phyloP scores from a whole-genome alignment of 2,797 vertebrate species.

The Dermochelys coriacea region DNA sequence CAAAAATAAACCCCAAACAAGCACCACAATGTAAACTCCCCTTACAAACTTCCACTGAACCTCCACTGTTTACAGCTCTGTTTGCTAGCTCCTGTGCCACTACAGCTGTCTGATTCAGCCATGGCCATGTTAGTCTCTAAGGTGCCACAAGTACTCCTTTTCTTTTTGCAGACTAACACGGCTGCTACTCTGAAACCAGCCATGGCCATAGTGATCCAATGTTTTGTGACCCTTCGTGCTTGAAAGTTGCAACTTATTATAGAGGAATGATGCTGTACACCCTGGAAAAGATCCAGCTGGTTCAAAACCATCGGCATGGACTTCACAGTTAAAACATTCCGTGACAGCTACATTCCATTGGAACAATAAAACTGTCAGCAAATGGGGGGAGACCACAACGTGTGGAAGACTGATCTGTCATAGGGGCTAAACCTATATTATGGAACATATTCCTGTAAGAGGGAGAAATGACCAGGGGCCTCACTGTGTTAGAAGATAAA shows the following conservation, averaged over 20 bases:
- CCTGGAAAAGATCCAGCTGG: not conserved
- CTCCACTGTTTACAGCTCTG: too few relatives aligned
- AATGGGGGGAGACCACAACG: not conserved
- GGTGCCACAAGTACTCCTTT: too few relatives aligned
- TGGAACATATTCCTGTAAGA: not conserved
- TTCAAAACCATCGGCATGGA: not conserved
- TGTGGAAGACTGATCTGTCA: not conserved
- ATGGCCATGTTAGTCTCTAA: too few relatives aligned
- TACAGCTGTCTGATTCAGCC: too few relatives aligned
- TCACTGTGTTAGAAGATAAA: not conserved
- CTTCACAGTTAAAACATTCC: not conserved
- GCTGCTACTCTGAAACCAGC: too few relatives aligned
- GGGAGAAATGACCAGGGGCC: not conserved
- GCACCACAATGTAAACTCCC: too few relatives aligned
- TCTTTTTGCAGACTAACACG: too few relatives aligned
- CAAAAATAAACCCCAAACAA: too few relatives aligned
- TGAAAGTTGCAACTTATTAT: not conserved
- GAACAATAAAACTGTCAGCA: not conserved
- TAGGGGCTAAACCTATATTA: not conserved
- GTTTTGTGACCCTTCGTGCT: not conserved
- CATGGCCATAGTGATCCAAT: not conserved
- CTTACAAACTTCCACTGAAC: too few relatives aligned
- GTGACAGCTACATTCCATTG: not conserved
- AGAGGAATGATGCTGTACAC: not conserved
- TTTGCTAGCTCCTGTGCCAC: too few relatives aligned